Base-by-base conservation (phyloP, 1,140 invertebrate genomes). In the Drosophila melanogaster region DNA sequence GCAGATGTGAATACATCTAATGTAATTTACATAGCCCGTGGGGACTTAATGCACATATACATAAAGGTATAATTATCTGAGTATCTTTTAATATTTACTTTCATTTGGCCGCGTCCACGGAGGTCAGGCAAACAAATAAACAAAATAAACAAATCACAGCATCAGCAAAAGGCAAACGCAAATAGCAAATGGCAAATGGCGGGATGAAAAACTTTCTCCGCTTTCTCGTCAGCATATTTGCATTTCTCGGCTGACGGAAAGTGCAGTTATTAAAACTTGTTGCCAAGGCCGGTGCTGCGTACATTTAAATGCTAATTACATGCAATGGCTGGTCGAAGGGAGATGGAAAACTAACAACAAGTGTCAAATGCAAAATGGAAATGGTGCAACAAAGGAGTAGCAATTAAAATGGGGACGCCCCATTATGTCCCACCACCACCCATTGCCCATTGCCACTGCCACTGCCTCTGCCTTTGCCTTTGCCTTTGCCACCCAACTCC, bases 221-320 rank as follows among this genome's bases (percentile, higher is more conserved):
- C 30, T 38, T 40, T 50, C 15, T 22, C 11, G 8, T n/a, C 55
- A 73, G 37, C 41, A 67, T 56, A 56, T 77, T 77, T 56, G 43
- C 50, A 51, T 65, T 66, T 43, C 7, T 55, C 50, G 49, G 30
- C 37, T 61, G 17, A 24, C 17, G 26, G 24, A 38, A 75, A 66
- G 64, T 72, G 56, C 53, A 81, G 78, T 86, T 81, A 86, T 86
- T 60, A 81, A 77, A 86, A 84, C 44, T 84, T 84, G 44, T 64
- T 56, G 40, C 62, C 50, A 46, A 54, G 55, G 10, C 50, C 30
- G 53, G 22, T 62, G 47, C 41, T 38, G 49, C 51, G 56, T 15
- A 22, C 77, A 80, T 77, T 84, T 84, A 81, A 74, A 80, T 77
- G 78, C 56, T 86, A 86, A 85, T 85, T 85, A 81, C 59, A 60